phyloP scores from a whole-genome alignment of 2,113 vertebrate genomes.

The Mobula hypostoma region DNA sequence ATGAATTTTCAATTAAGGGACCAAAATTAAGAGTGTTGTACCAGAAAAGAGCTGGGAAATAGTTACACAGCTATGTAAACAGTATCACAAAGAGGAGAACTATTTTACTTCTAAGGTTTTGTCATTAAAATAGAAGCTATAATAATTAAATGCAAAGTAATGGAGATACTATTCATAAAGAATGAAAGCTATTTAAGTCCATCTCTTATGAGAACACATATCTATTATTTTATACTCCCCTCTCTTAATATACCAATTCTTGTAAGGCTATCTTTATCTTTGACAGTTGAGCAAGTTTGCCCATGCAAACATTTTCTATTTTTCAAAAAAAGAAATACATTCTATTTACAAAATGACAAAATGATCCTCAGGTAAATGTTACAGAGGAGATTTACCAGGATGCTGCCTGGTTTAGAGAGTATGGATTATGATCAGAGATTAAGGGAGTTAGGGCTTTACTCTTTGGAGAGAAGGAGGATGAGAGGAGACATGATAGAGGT shows the following conservation, averaged over 20 bases:
- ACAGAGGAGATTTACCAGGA: too few species aligned
- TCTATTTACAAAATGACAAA: not conserved
- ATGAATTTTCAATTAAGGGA: not conserved
- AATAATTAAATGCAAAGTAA: slow-evolving; percentile 14
- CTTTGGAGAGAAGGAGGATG: too few species aligned
- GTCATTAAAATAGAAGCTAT: not conserved
- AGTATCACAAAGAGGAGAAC: not conserved
- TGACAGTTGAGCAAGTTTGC: not conserved
- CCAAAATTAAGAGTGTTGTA: not conserved
- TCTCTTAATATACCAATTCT: not conserved
- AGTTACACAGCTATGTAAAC: not conserved
- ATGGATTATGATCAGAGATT: too few species aligned
- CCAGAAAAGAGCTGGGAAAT: not conserved
- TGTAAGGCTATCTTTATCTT: not conserved
- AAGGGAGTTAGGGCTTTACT: too few species aligned
- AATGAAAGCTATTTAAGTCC: not conserved
- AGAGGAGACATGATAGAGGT: too few species aligned
- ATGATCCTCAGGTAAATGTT: not conserved
- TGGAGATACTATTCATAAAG: not conserved
- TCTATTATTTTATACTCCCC: slow-evolving; percentile 1
- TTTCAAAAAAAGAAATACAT: not conserved
- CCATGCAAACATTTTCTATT: not conserved
- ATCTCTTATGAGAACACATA: not conserved
- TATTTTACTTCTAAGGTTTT: not conserved
- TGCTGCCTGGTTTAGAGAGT: too few species aligned